A percentile compares a stretch with the other conserved stretches of the same genome.
These are phyloP conservation scores for Dermochelys coriacea DNA, from an alignment of 2,797 vertebrate genomes.

Conservation along the genomic window DNA sequence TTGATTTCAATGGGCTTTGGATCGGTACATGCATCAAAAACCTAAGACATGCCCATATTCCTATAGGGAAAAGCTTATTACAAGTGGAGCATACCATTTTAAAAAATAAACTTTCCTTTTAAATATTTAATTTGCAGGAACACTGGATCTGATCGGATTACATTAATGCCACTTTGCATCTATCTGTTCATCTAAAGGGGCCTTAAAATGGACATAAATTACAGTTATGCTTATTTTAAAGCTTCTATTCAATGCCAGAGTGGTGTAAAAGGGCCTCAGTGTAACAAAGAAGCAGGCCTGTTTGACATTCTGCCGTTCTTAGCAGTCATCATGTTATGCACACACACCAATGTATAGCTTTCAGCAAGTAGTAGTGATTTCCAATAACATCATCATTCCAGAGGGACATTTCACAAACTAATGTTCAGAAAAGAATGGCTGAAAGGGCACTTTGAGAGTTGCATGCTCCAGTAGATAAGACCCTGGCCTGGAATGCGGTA, in stretches of 20 bases:
- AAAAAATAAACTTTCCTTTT: no score
- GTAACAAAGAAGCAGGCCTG: neutral
- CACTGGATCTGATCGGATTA: neutral
- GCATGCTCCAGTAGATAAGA: neutral
- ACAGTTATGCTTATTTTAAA: no score
- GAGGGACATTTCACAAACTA: neutral
- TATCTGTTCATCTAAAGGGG: no score
- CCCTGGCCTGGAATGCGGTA: neutral
- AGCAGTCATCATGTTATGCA: neutral
- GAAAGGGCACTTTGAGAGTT: neutral
- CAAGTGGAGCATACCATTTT: neutral
- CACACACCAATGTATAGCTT: neutral
- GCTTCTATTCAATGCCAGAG: no score
- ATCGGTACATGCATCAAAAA: neutral
- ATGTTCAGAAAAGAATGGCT: neutral
- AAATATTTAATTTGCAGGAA: neutral
- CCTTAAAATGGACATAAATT: no score
- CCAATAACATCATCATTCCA: neutral
- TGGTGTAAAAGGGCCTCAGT: no score
- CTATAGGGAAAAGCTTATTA: neutral
- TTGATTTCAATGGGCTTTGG: neutral
- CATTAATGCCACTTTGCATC: neutral
- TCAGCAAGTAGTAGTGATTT: neutral
- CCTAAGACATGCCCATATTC: neutral
- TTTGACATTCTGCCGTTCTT: neutral